Evolutionary conservation across 30 jellyfish, hydroid and myxozoan genomes (phyloP), one percentile per base, ranked within the genome.

Genomic region (Cassiopea andromeda): DNA sequence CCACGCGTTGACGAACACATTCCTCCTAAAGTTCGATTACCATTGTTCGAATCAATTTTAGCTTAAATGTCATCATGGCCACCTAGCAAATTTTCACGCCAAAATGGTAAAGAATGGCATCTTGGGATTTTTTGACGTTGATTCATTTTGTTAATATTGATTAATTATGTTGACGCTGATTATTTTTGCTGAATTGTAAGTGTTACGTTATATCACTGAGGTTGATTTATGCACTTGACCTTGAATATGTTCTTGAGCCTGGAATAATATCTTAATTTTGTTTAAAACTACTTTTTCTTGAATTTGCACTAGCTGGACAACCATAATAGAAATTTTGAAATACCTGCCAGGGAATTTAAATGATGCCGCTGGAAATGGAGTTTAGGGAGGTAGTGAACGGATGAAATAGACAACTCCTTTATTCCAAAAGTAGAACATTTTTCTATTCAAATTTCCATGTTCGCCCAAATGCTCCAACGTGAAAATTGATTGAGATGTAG

Each of bases 51-150:
- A 46, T 54, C 16, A 46, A 47, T 17, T 19, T 38, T 46, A 58
- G 14, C 75, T 78, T 9, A 78, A 38, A 14, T 59, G 87, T 5
- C 50, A 71, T 71, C 47, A 46, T 69, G 74, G 47, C 19, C 58
- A 48, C 60, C 64, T 54, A 54, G 64, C 64, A 54, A 54, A 54
- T 54, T 82, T 82, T 82, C 77, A 72, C 82, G 90, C 90, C 90
- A 82, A 82, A 82, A 82, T 44, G 68, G 48, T 44, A 72, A 68
- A 64, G 82, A 44, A 82, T 82, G 72, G 90, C 90, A 82, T 82
- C 90, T 44, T 61, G 82, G 90, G 90, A 82, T 82, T 82, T 82
- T 82, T 82, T 82, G 90, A 82, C 90, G 70, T 44, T 82, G 82
- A 82, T 44, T 44, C n/a, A 82, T 81, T 60, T 61, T 82, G 77